Base-by-base conservation (phyloP, 2,113 vertebrate genomes). In the Sphyrna mokarran region DNA sequence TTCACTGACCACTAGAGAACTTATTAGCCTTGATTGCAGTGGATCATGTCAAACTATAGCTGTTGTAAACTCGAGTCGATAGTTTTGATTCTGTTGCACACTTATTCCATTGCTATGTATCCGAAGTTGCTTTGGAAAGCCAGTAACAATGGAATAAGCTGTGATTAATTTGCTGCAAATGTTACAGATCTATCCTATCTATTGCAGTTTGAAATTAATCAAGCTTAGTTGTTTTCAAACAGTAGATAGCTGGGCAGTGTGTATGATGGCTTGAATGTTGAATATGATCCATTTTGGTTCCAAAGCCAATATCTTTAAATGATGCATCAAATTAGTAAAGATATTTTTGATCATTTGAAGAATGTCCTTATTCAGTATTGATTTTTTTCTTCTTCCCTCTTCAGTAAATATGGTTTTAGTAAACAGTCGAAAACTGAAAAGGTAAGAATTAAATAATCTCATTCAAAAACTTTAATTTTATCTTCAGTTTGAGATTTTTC, bases 371-470 rank as follows among this genome's bases (percentile, higher is more conserved):
- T 61, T 91, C 13, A 54, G 61, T 91, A 69, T 54, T 69, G 61
- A 40, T 70, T 10, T 14, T 72, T 95, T 70, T 40, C 48, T 54
- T 69, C 40, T 43, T 14, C 91, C 69, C 76, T 83, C 95, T 96
- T 8, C 96, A 99, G 99, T 97, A 98, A 98, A 94, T 99, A 99
- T 0, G 98, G 98, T 96, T 98, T 99, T 97, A 99, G 98, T 97
- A 98, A 97, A 96, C 98, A 98, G 97, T 97, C 97, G 89, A 98
- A 98, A 98, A 96, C 97, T 95, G 98, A 98, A 89, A 97, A 98
- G 98, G 99, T 99, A 97, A 97, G 98, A 96, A 43, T 96, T 58
- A 48, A 86, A 80, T n/a, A 40, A 68, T n/a, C 48, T 40, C 54
- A 61, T 22, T 91, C 33, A 54, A 33, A 33, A 43, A 3, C 7